Base-by-base conservation (phyloP, 2,797 vertebrate genomes). In the Spinus olivaceus region DNA sequence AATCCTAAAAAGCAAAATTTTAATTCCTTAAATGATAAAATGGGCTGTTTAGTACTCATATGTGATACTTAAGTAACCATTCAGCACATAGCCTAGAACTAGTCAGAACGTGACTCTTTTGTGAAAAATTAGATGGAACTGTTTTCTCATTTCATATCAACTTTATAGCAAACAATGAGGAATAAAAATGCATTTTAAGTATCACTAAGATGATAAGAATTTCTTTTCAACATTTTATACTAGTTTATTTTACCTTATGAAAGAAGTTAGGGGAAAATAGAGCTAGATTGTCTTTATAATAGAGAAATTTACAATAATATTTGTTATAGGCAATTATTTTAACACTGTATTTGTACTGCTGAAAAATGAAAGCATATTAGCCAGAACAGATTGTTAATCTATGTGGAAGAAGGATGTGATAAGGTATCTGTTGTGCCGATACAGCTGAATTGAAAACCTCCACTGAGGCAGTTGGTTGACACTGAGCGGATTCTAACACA, bases 391-490 rank as follows among this genome's bases (percentile, higher is more conserved):
- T 44, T 63, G 49, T 42, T 67, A 54, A 64, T 66, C 20, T 70
- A 1, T 54, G 22, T 64, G 60, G 80, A 85, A 85, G 85, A 89
- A 47, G 18, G 51, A 53, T 27, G 37, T 47, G 42, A 54, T 65
- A 46, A 86, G 50, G 39, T 73, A 32, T 35, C 63, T 0, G 0
- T 21, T 67, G 42, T 67, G 50, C 59, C 3, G 0, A 54, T 35
- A 32, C 8, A 50, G 37, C 28, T 18, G 59, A 82, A 47, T 4
- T 63, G 59, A 80, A 59, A 80, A 77, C 30, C 32, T 80, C 13
- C 12, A 18, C 8, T 3, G 50, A 78, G 32, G 41, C 56, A 23
- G 3, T 21, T 25, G 8, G 44, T 9, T 70, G 77, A 74, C 6
- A 41, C 35, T 6, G 8, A 77, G 39, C 54, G 76, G 47, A 80